phyloP scores from a whole-genome alignment of 2,113 vertebrate species.

The Urocitellus parryii region DNA sequence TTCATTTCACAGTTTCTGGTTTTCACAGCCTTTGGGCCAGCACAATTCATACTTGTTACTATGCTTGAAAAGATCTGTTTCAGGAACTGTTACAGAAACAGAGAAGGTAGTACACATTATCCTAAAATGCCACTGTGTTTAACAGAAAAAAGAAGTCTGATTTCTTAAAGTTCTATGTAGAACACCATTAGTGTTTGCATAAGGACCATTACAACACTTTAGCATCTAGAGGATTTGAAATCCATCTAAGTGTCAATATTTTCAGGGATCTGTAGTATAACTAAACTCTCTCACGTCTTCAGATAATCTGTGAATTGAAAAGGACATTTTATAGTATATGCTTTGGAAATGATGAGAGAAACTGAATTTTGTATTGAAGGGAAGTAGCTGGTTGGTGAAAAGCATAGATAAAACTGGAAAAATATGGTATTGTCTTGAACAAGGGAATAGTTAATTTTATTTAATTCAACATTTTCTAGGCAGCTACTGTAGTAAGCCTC shows the following conservation, averaged over 20 bases:
- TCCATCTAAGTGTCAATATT: background rate
- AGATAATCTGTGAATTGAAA: background rate
- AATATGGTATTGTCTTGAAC: background rate
- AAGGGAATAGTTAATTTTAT: background rate
- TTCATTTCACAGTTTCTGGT: conserved; percentile 46
- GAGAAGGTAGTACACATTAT: conserved; percentile 48
- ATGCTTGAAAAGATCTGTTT: conserved; percentile 50
- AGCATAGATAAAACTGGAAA: background rate
- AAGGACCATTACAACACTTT: background rate
- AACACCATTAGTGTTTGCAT: background rate
- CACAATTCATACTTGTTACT: conserved; percentile 59
- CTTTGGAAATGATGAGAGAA: conserved; percentile 43
- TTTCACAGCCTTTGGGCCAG: conserved; percentile 60
- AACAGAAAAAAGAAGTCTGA: background rate
- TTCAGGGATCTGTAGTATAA: conserved; percentile 22
- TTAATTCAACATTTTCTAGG: background rate
- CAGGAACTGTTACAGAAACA: conserved; percentile 58
- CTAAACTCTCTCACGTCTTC: conserved; percentile 12
- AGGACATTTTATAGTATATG: background rate
- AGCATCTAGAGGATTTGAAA: background rate
- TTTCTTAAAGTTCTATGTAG: conserved; percentile 19
- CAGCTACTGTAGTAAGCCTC: background rate
- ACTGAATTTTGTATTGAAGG: background rate
- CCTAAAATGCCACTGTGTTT: background rate
- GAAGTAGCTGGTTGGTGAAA: background rate